Conservation (phyloP, 2,888 invertebrate species). For the Cynaeus angustus region DNA sequence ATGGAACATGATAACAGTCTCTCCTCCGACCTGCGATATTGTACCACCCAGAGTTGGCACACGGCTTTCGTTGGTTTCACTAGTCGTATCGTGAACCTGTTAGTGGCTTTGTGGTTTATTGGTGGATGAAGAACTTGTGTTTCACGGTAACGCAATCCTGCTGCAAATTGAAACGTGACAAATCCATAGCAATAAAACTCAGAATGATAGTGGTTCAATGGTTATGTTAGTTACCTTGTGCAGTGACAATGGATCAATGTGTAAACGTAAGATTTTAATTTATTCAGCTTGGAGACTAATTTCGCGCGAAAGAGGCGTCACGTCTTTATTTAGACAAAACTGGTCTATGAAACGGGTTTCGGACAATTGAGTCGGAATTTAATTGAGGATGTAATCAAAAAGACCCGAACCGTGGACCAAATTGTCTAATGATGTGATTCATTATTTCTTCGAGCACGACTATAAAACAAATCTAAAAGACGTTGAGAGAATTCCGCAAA, state of each 20-base stretch:
- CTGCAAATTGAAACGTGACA: slow-evolving; percentile 45
- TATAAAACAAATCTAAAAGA: slow-evolving; percentile 13
- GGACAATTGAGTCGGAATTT: slow-evolving; percentile 11
- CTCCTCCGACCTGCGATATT: slow-evolving; percentile 47
- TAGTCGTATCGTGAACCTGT: slow-evolving; percentile 38
- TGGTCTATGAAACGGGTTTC: slow-evolving; percentile 18
- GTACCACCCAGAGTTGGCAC: slow-evolving; percentile 54
- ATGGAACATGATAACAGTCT: slow-evolving; percentile 54
- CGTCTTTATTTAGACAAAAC: slow-evolving; percentile 22
- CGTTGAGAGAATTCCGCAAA: slow-evolving; percentile 42
- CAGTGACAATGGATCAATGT: slow-evolving; percentile 34
- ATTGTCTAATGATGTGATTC: slow-evolving; percentile 10
- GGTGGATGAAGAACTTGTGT: slow-evolving; percentile 28
- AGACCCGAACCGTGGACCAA: neutral
- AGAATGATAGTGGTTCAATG: slow-evolving; percentile 32
- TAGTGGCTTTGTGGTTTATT: slow-evolving; percentile 40
- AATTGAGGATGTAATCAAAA: slow-evolving; percentile 24
- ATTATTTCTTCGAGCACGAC: slow-evolving; percentile 5
- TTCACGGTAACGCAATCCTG: neutral
- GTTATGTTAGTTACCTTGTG: slow-evolving; percentile 19
- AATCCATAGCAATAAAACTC: slow-evolving; percentile 31
- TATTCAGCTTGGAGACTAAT: neutral
- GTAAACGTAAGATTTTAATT: neutral
- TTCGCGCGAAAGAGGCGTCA: slow-evolving; percentile 14
- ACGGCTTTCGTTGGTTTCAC: slow-evolving; percentile 49